These are phyloP conservation scores for Antennarius striatus DNA, from an alignment of 2,113 vertebrate species.

Conservation along the genomic window DNA sequence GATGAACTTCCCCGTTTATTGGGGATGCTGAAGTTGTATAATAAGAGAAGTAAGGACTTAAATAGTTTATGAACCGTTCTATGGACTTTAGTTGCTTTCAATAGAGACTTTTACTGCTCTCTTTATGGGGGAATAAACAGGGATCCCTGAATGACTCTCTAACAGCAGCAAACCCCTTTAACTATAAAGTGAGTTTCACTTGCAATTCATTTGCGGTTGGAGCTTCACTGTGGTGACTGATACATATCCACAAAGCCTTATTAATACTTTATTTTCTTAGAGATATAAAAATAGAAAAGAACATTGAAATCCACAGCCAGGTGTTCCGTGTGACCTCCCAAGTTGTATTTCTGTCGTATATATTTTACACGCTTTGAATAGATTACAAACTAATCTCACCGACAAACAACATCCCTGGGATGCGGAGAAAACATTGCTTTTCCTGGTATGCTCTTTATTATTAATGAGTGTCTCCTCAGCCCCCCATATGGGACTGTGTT, in stretches of 20 bases:
- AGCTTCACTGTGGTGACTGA: constrained; percentile 36
- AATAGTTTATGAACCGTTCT: constrained; percentile 73
- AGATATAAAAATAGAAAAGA: constrained; percentile 15
- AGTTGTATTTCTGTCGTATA: constrained; percentile 25
- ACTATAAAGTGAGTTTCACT: constrained; percentile 29
- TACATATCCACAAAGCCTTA: constrained; percentile 13
- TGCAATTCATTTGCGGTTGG: not conserved
- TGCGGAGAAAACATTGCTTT: constrained; percentile 62
- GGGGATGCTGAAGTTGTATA: constrained; percentile 18
- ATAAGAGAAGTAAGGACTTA: constrained; percentile 24
- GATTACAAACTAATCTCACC: constrained; percentile 67
- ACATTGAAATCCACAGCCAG: constrained; percentile 22
- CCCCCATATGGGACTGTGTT: constrained; percentile 50
- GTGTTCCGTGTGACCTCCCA: constrained; percentile 53
- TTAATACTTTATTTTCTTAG: constrained; percentile 5
- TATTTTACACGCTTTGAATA: constrained; percentile 33
- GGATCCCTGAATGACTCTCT: constrained; percentile 38
- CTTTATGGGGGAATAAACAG: constrained; percentile 64
- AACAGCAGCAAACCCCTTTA: constrained; percentile 34
- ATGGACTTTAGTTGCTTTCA: constrained; percentile 70
- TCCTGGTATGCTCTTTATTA: constrained; percentile 68
- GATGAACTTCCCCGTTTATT: constrained; percentile 10
- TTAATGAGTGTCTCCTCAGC: constrained; percentile 64
- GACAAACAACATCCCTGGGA: constrained; percentile 54
- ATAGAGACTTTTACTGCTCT: constrained; percentile 59